Conservation (phyloP, 2,113 vertebrate genomes). For the Eolophus roseicapilla region DNA sequence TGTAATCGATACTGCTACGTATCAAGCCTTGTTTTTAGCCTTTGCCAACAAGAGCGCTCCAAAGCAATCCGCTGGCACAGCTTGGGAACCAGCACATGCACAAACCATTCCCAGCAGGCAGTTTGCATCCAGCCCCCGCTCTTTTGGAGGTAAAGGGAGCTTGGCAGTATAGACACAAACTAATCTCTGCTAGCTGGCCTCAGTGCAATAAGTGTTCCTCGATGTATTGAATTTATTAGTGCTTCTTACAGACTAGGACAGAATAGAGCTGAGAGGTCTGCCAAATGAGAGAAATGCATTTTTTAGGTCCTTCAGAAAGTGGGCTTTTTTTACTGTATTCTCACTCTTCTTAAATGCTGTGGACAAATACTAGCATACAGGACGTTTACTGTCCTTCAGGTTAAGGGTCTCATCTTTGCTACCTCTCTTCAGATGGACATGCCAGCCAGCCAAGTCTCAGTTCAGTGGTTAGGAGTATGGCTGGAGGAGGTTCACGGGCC, state of each 20-base stretch:
- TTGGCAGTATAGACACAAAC: background rate
- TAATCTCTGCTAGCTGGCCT: background rate
- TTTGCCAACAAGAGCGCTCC: background rate
- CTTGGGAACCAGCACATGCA: background rate
- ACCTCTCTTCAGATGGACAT: background rate
- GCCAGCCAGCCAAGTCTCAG: background rate
- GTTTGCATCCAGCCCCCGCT: background rate
- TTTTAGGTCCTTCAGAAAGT: background rate
- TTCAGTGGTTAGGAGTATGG: background rate
- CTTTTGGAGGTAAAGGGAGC: background rate
- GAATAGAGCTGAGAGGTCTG: background rate
- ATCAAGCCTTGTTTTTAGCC: background rate
- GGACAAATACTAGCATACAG: background rate
- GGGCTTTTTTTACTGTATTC: background rate
- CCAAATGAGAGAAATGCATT: background rate
- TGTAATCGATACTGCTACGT: background rate
- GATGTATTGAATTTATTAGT: background rate
- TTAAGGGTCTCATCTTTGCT: background rate
- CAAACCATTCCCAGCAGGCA: background rate
- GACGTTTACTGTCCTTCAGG: background rate
- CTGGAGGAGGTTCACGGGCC: background rate
- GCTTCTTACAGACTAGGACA: background rate
- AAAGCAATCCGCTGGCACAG: background rate
- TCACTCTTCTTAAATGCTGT: background rate
- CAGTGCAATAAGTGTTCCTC: background rate